Conservation (phyloP, 2,113 vertebrate genomes). For the Plestiodon gilberti region DNA sequence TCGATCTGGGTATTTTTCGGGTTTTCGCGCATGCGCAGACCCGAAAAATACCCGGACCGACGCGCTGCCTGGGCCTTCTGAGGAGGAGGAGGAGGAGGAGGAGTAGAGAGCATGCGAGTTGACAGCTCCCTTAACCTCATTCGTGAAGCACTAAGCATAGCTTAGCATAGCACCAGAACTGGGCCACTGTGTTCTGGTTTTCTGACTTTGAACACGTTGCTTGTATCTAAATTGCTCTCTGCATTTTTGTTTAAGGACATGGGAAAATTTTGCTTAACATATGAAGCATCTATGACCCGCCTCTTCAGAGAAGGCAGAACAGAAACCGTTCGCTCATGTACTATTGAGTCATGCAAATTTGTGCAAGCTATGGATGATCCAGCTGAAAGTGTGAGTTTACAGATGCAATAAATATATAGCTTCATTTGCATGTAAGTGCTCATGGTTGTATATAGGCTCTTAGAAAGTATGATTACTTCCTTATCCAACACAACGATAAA, state of each 20-base stretch:
- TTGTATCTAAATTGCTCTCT: not conserved
- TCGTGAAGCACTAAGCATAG: too few relatives aligned
- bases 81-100: too few relatives aligned
- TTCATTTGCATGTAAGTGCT: not conserved
- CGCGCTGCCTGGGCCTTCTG: too few relatives aligned
- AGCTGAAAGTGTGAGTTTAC: slow-evolving; percentile 76
- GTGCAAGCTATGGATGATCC: slow-evolving; percentile 87
- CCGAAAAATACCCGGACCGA: too few relatives aligned
- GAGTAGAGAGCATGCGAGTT: too few relatives aligned
- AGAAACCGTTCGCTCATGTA: slow-evolving; percentile 95
- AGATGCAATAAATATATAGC: not conserved
- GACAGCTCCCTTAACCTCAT: too few relatives aligned
- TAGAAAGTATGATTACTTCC: not conserved
- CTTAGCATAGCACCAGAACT: not conserved
- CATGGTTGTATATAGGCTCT: not conserved
- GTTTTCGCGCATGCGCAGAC: too few relatives aligned
- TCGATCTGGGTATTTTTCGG: too few relatives aligned
- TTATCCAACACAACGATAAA: not conserved
- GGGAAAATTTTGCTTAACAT: slow-evolving; percentile 93
- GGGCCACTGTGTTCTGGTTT: not conserved
- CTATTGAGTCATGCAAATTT: slow-evolving; percentile 85
- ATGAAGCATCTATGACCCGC: slow-evolving; percentile 98
- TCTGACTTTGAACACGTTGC: not conserved
- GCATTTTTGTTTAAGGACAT: slow-evolving; percentile 83
- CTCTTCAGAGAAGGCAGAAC: slow-evolving; percentile 95